Conservation (phyloP, 2,888 invertebrate genomes). For the Coleophora deauratella region DNA sequence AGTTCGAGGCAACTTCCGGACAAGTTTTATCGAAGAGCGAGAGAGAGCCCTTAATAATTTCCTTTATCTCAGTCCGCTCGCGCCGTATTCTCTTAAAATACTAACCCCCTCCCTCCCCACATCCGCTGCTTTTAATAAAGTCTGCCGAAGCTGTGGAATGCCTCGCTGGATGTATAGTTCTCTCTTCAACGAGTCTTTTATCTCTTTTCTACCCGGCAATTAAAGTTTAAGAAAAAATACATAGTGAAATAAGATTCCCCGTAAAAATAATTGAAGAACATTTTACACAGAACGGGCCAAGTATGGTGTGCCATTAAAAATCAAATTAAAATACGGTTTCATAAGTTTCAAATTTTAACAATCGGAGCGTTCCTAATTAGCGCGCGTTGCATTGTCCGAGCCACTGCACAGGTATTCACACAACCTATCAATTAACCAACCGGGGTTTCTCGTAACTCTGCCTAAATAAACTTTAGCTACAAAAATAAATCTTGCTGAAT, state of each 20-base stretch:
- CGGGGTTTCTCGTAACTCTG: constrained; percentile 43
- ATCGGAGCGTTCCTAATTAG: constrained; percentile 63
- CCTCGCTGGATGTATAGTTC: constrained; percentile 46
- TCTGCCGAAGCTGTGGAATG: constrained; percentile 63
- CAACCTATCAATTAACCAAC: constrained; percentile 57
- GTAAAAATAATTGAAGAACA: constrained; percentile 39
- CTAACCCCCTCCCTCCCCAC: constrained; percentile 49
- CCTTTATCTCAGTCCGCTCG: constrained; percentile 69
- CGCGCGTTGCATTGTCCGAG: constrained; percentile 55
- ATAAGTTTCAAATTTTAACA: constrained; percentile 68
- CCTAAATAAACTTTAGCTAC: constrained; percentile 54
- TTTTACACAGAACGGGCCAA: constrained; percentile 9
- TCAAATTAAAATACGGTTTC: constrained; percentile 50
- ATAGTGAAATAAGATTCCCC: constrained; percentile 54
- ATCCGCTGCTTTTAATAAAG: constrained; percentile 73
- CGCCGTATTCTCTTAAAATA: constrained; percentile 70
- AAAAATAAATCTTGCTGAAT: constrained; percentile 22
- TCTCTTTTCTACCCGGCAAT: constrained; percentile 58
- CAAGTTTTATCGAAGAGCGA: constrained; percentile 36
- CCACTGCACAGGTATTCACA: constrained; percentile 63
- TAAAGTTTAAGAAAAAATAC: constrained; percentile 51
- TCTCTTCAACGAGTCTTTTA: constrained; percentile 55
- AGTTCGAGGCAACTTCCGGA: constrained; percentile 57
- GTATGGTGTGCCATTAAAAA: constrained; percentile 31
- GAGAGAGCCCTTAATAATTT: constrained; percentile 69